Conservation (phyloP, 2,888 invertebrate species). For the Melieria crassipennis region DNA sequence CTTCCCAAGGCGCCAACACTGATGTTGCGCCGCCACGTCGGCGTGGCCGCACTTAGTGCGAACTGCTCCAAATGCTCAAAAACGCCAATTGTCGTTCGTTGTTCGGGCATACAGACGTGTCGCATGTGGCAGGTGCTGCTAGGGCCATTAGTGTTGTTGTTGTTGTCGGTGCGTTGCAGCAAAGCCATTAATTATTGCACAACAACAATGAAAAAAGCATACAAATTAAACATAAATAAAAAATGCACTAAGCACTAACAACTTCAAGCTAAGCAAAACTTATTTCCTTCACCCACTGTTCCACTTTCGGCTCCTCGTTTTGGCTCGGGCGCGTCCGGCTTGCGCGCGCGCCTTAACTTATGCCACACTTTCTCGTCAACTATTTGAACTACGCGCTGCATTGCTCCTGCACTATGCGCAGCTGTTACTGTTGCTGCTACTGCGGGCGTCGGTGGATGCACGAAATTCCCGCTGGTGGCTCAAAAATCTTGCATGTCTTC, state of each 20-base stretch:
- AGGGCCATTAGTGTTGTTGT: slow-evolving; percentile 12
- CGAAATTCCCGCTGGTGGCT: not conserved
- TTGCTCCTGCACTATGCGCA: not conserved
- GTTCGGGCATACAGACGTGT: not conserved
- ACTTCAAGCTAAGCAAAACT: slow-evolving; percentile 1
- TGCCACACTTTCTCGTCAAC: not conserved
- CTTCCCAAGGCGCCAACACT: too few relatives aligned
- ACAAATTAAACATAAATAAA: slow-evolving; percentile 7
- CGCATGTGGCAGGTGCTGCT: slow-evolving; percentile 8
- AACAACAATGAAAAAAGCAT: slow-evolving; percentile 12
- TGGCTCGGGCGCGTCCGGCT: too few relatives aligned
- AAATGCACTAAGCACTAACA: not conserved
- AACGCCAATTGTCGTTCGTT: not conserved
- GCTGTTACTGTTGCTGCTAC: not conserved
- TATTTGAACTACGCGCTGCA: not conserved
- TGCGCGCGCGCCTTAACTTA: too few relatives aligned
- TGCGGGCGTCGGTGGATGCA: not conserved
- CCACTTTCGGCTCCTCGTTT: too few relatives aligned
- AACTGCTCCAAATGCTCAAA: too few relatives aligned
- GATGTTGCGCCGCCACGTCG: too few relatives aligned
- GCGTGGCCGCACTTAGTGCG: too few relatives aligned
- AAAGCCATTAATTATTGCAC: slow-evolving; percentile 28
- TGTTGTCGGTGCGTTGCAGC: slow-evolving; percentile 3
- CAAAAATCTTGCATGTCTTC: too few relatives aligned
- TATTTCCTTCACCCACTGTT: too few relatives aligned